These are phyloP conservation scores for Rachycentron canadum DNA, from an alignment of 2,797 vertebrate genomes.

Conservation along the genomic window DNA sequence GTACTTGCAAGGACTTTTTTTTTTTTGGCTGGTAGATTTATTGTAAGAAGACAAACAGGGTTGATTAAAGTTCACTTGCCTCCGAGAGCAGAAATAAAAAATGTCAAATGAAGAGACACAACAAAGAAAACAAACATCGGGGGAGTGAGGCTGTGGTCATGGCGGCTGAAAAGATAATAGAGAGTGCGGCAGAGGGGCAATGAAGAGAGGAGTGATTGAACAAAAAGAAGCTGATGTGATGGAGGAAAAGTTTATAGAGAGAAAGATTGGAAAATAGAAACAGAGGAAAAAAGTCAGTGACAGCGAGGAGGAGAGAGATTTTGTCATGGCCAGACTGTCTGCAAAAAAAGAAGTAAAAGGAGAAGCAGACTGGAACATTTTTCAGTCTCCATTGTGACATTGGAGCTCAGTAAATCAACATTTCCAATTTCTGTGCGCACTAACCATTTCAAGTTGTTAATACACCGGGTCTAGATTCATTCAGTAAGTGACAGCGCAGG, in stretches of 20 bases:
- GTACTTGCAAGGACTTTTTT: neutral
- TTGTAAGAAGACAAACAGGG: slow-evolving; percentile 7
- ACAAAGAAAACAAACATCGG: slow-evolving; percentile 18
- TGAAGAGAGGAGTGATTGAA: slow-evolving; percentile 4
- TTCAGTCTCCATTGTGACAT: slow-evolving; percentile 30
- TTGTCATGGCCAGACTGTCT: slow-evolving; percentile 9
- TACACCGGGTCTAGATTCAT: neutral
- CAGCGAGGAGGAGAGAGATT: neutral
- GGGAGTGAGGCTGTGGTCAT: slow-evolving; percentile 9
- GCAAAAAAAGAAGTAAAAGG: slow-evolving; percentile 13
- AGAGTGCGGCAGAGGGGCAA: slow-evolving; percentile 7
- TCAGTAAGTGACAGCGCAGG: slow-evolving; percentile 29
- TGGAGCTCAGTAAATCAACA: slow-evolving; percentile 56
- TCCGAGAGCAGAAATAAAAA: slow-evolving; percentile 42
- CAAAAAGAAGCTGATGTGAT: slow-evolving; percentile 1
- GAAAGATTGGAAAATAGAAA: slow-evolving; percentile 5
- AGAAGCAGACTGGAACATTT: slow-evolving; percentile 43
- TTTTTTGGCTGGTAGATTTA: neutral
- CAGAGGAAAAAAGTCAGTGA: slow-evolving; percentile 4
- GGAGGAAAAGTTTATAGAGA: neutral
- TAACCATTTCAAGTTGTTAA: slow-evolving; percentile 35
- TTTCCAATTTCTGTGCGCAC: slow-evolving; percentile 52
- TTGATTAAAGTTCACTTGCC: slow-evolving; percentile 7
- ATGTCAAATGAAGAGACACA: slow-evolving; percentile 19
- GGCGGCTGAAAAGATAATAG: slow-evolving; percentile 20